Conservation (phyloP, 2,888 invertebrate genomes). For the Geophilus truncorum region DNA sequence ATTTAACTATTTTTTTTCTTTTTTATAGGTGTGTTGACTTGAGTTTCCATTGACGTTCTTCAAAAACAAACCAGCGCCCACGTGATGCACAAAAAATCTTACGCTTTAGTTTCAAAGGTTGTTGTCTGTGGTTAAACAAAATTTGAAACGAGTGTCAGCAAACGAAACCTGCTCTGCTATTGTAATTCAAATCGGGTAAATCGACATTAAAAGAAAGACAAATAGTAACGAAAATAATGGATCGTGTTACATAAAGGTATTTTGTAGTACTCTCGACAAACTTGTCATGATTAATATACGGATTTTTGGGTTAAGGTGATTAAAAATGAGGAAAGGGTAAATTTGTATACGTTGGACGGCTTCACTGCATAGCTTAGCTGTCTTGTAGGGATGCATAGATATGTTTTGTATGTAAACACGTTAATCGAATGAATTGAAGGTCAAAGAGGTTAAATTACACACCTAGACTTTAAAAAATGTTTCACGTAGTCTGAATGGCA, state of each 20-base stretch:
- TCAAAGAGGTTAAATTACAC: no score
- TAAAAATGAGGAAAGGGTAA: no score
- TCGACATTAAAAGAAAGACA: not conserved
- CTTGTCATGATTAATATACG: no score
- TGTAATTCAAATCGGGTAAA: not conserved
- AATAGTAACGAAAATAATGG: not conserved
- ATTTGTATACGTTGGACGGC: no score
- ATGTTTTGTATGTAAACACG: no score
- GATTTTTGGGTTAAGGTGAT: no score
- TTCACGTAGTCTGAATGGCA: no score
- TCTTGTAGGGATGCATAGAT: no score
- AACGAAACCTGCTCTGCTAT: not conserved
- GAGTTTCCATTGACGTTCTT: not conserved
- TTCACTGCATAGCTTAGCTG: no score
- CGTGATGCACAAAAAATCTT: slow-evolving; percentile 1
- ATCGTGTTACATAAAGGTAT: not conserved
- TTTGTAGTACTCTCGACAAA: no score
- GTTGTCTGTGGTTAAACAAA: not conserved
- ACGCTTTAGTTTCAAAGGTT: slow-evolving; percentile 2
- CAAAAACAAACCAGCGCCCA: not conserved
- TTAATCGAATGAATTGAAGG: no score
- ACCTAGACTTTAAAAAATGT: no score
- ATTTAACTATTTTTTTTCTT: not conserved
- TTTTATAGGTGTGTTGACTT: not conserved
- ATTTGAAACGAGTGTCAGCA: not conserved